Conservation (phyloP, 2,797 vertebrate species). For the Jordanella pulchra region DNA sequence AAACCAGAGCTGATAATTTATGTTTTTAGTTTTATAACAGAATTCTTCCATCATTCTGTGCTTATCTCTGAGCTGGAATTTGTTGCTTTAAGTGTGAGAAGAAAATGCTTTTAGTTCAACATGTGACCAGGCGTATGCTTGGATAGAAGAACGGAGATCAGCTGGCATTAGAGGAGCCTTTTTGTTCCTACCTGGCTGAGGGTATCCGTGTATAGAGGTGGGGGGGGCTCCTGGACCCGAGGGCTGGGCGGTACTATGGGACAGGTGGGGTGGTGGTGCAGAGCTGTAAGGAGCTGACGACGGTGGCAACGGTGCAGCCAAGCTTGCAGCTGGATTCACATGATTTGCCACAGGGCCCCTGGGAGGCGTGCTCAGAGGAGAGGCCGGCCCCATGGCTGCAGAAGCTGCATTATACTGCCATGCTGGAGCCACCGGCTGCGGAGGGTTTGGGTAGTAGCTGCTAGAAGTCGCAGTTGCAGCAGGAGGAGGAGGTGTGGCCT, state of each 20-base stretch:
- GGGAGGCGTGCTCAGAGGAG: slow-evolving; percentile 62
- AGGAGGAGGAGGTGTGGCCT: slow-evolving; percentile 78
- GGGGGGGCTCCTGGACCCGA: slow-evolving; percentile 74
- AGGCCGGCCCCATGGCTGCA: slow-evolving; percentile 56
- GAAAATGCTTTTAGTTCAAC: neutral
- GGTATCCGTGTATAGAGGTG: slow-evolving; percentile 80
- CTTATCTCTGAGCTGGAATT: neutral
- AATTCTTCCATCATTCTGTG: neutral
- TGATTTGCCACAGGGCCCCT: slow-evolving; percentile 76
- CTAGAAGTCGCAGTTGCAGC: slow-evolving; percentile 76
- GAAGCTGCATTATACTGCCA: slow-evolving; percentile 83
- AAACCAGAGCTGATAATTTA: neutral
- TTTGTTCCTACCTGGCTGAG: slow-evolving; percentile 83
- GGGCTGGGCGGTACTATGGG: slow-evolving; percentile 69
- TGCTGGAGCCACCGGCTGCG: slow-evolving; percentile 70
- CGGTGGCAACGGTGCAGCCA: slow-evolving; percentile 64
- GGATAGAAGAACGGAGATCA: neutral
- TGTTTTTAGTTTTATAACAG: slow-evolving; percentile 24
- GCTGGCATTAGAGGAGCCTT: neutral
- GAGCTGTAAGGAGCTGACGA: slow-evolving; percentile 68
- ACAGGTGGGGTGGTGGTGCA: slow-evolving; percentile 69
- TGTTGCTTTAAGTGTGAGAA: neutral
- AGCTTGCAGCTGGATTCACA: slow-evolving; percentile 63
- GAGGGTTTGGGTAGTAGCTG: slow-evolving; percentile 77
- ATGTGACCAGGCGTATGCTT: neutral